Evolutionary conservation across 2,888 invertebrate genomes (phyloP), one percentile per base, ranked within the genome.

Genomic region (Microdon myrmicae): DNA sequence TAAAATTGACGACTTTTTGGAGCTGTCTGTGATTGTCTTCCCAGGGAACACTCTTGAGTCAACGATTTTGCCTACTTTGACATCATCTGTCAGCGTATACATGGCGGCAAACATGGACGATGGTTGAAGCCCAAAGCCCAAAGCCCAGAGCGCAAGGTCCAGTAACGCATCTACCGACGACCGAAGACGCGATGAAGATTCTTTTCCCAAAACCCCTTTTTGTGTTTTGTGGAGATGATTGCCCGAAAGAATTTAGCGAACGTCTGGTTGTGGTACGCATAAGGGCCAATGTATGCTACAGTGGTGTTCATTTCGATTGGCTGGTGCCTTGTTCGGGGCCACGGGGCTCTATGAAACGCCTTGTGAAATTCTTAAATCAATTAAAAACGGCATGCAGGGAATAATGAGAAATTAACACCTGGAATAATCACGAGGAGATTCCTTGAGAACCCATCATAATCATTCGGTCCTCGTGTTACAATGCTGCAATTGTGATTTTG

Each of bases 361-460:
- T 61, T 54, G 67, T 58, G 68, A 70, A 69, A 70, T 70, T 70
- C 68, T 66, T 68, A 69, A 69, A 69, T 68, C 69, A 70, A 70
- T 70, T 70, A 67, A 68, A 68, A 67, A 48, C 59, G 69, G 68
- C 68, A 70, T 68, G 68, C 68, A 67, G 48, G 49, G 66, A 69
- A 68, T 69, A 70, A 70, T 70, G 69, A 70, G 69, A 66, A 68
- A 70, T 70, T 70, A 69, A 70, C 69, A 70, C 69, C 68, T 70
- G 64, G 48, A 68, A 64, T 67, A 60, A 53, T 55, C 51, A 43
- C 51, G 55, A 49, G 39, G 55, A 60, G 56, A 61, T 56, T 55
- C 60, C 29, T 61, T 20, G 51, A 25, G 51, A 53, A 64, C 54
- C 39, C 61, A 38, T 56, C 61, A 67, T 58, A 67, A 53, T 61